Percentiles rank a stretch among this genome's conserved stretches.
phyloP scores from a whole-genome alignment of 2,113 vertebrate species.

The Macrotis lagotis region DNA sequence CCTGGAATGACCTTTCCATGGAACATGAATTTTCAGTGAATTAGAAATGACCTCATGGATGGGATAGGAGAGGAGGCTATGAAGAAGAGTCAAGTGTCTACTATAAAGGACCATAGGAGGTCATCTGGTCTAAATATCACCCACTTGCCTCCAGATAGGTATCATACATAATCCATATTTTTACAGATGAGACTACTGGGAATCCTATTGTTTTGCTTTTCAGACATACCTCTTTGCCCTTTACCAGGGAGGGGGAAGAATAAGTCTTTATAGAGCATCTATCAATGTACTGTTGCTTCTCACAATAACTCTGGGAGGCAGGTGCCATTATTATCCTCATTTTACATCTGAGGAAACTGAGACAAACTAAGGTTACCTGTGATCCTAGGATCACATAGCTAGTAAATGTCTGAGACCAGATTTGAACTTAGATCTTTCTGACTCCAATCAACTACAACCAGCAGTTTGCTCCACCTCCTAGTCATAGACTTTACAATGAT shows the following conservation, averaged over 20 bases:
- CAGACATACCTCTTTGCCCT: background rate
- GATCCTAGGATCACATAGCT: too few relatives aligned
- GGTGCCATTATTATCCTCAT: background rate
- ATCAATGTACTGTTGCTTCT: background rate
- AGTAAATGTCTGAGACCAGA: background rate
- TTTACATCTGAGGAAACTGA: background rate
- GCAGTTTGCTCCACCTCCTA: background rate
- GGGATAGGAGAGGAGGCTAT: background rate
- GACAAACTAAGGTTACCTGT: background rate
- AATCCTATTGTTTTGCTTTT: background rate
- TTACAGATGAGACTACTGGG: background rate
- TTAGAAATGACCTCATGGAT: background rate
- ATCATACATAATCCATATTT: background rate
- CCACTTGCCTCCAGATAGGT: background rate
- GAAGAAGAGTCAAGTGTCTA: constrained; percentile 14
- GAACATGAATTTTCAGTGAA: background rate
- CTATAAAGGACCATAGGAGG: background rate
- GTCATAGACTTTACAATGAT: background rate
- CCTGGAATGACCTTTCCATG: accelerated
- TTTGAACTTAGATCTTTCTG: background rate
- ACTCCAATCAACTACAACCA: background rate
- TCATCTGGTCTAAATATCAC: constrained; percentile 6
- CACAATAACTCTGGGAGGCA: background rate
- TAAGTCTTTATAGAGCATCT: background rate
- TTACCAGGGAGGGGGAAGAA: background rate